Evolutionary conservation across 2,113 vertebrate species (phyloP).

Genomic region (Oxygymnocypris stewartii): DNA sequence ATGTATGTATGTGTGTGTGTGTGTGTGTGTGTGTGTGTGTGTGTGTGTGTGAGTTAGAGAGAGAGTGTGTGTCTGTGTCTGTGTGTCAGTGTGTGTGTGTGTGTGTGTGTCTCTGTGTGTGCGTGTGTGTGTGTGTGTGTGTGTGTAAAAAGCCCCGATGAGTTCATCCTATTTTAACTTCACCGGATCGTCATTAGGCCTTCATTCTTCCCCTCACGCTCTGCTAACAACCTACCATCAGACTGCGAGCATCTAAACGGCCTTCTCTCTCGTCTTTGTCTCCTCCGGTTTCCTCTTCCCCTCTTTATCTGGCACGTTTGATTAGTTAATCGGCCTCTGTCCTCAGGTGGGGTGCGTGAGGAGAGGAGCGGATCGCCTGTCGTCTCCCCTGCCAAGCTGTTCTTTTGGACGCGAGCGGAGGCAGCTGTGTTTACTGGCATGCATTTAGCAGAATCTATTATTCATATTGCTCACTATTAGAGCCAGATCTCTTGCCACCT

Average conservation of each 20-base stretch:
- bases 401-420: conserved; percentile 99
- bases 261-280: conserved; percentile 66
- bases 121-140: neutral
- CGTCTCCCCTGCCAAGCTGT: conserved; percentile 91
- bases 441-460: conserved; percentile 99
- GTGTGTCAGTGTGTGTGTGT: neutral
- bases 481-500: conserved; percentile 99
- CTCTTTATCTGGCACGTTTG: conserved; percentile 78
- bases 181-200: conserved; percentile 28
- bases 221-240: conserved; percentile 15
- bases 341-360: conserved; percentile 92
- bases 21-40: too few relatives aligned
- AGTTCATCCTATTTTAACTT: conserved; percentile 8
- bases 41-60: too few relatives aligned
- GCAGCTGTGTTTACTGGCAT: conserved; percentile 99
- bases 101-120: neutral
- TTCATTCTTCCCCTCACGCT: conserved; percentile 16
- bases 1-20: neutral
- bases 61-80: too few relatives aligned
- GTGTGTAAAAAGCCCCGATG: neutral
- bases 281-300: conserved; percentile 63
- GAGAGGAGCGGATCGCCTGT: conserved; percentile 9
- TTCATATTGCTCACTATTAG: conserved; percentile 99
- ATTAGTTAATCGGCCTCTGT: conserved; percentile 85
- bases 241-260: conserved; percentile 13